Percentiles rank a stretch among this genome's conserved stretches.
Evolutionary conservation across 2,888 invertebrate species (phyloP).

Genomic region (Nymphalis c-album): DNA sequence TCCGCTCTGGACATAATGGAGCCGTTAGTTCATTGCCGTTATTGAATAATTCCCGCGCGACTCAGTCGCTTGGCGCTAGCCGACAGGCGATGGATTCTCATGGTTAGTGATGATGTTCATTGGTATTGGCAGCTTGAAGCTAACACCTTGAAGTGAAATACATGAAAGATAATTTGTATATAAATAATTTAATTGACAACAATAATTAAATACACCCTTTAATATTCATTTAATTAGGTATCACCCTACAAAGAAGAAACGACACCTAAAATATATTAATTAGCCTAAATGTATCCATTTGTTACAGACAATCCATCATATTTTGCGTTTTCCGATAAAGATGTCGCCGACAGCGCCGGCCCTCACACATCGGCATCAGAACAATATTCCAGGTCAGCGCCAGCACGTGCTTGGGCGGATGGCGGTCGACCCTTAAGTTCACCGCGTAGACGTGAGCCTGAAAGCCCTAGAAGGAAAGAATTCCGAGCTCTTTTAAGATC

Average conservation of each 20-base stretch:
- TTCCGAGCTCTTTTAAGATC: slow-evolving; percentile 83
- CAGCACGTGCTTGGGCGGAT: slow-evolving; percentile 82
- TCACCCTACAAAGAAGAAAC: too few relatives aligned
- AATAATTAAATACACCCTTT: slow-evolving; percentile 16
- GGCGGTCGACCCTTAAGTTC: slow-evolving; percentile 63
- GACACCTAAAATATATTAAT: neutral
- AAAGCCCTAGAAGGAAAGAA: slow-evolving; percentile 75
- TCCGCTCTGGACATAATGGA: slow-evolving; percentile 71
- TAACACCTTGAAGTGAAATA: slow-evolving; percentile 14
- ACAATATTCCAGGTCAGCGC: slow-evolving; percentile 85
- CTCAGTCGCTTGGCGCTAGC: slow-evolving; percentile 51
- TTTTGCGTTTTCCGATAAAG: slow-evolving; percentile 84
- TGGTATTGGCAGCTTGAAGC: slow-evolving; percentile 29
- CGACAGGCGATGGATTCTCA: slow-evolving; percentile 40
- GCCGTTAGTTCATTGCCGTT: slow-evolving; percentile 77
- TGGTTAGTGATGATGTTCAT: slow-evolving; percentile 39
- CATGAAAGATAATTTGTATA: neutral
- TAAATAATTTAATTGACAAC: neutral
- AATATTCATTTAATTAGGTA: neutral
- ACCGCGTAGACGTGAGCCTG: slow-evolving; percentile 66
- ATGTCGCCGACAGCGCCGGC: slow-evolving; percentile 63
- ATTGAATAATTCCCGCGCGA: slow-evolving; percentile 75
- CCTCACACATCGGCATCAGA: slow-evolving; percentile 67
- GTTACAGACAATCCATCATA: slow-evolving; percentile 90
- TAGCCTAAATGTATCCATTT: slow-evolving; percentile 40